Evolutionary conservation across 2,888 invertebrate genomes (phyloP), one percentile per base, ranked within the genome.

Genomic region (Punctoribates punctum): DNA sequence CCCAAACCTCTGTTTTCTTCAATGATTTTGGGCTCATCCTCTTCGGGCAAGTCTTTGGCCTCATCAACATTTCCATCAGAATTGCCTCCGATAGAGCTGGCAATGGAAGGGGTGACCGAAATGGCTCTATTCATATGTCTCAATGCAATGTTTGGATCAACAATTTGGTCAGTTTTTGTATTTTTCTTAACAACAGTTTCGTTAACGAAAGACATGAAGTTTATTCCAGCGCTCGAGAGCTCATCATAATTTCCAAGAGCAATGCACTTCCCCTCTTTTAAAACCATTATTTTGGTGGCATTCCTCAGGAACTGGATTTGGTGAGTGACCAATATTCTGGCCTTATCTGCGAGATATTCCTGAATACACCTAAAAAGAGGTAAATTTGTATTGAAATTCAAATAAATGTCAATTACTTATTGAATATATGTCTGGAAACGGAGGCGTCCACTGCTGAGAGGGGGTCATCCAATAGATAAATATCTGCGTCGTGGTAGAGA

Each of bases 261-360:
- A 38, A 79, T 42, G 54, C 77, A 76, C n/a, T 78, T 76, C 23
- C 80, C 80, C 75, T 79, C 46, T 78, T 83, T 83, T 75, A 86
- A 81, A 60, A 86, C 82, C 23, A 86, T 79, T 48, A 86, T 84
- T 57, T 82, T 81, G 78, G 83, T 82, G 4, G 85, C 85, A 29
- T 82, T 81, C 74, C 83, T 81, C 48, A 87, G 80, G 78, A 84
- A 86, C 81, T 87, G 86, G 25, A 85, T 81, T 79, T 87, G 87
- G 81, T 87, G 86, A 11, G 87, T 87, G 48, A 86, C 85, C 20
- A 87, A 82, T 73, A 87, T 83, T n/a, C 84, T 80, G 0, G 83
- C 83, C 80, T 85, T 85, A 48, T 83, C 80, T 76, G 82, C 81
- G 73, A 86, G 79, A 48, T 82, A 80, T 3, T 83, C 83, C 20